A percentile compares a stretch with the other conserved stretches of the same genome.
Conservation (phyloP, 2,113 vertebrate species). For the Lepisosteus oculatus region DNA sequence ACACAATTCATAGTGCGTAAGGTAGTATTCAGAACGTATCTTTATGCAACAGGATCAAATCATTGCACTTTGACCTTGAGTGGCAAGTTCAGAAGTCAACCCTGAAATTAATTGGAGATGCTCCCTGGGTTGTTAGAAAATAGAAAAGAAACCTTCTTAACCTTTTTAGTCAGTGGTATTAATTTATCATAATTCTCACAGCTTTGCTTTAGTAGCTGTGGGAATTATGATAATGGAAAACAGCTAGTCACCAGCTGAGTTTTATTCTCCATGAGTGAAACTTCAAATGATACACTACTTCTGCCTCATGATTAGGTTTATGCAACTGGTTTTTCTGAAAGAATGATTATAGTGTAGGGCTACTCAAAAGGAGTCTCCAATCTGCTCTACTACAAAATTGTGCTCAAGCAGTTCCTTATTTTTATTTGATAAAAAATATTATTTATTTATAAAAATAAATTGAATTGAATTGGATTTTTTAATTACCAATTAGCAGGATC, state of each 20-base stretch:
- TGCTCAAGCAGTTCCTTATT: too few relatives aligned
- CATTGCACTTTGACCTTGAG: conserved; percentile 49
- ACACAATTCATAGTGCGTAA: too few relatives aligned
- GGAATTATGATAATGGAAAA: conserved; percentile 51
- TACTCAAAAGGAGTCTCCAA: too few relatives aligned
- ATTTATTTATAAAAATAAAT: too few relatives aligned
- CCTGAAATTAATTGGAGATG: conserved; percentile 61
- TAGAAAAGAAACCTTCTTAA: conserved; percentile 58
- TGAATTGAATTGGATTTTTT: too few relatives aligned
- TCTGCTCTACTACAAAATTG: too few relatives aligned
- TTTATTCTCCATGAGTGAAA: conserved; percentile 17
- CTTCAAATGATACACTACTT: not conserved
- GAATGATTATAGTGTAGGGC: too few relatives aligned
- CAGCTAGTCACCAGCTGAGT: conserved; percentile 22
- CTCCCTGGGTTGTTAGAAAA: conserved; percentile 51
- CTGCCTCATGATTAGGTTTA: too few relatives aligned
- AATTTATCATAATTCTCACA: conserved; percentile 12
- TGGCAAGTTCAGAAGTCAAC: conserved; percentile 38
- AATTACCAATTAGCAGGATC: too few relatives aligned
- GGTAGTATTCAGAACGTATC: not conserved
- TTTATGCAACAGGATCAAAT: conserved; percentile 20
- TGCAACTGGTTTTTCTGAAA: too few relatives aligned
- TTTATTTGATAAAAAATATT: too few relatives aligned
- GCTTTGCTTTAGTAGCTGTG: conserved; percentile 57
- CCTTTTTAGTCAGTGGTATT: conserved; percentile 56